These are phyloP conservation scores for Puma concolor DNA, from an alignment of 2,113 vertebrate species.

Conservation along the genomic window DNA sequence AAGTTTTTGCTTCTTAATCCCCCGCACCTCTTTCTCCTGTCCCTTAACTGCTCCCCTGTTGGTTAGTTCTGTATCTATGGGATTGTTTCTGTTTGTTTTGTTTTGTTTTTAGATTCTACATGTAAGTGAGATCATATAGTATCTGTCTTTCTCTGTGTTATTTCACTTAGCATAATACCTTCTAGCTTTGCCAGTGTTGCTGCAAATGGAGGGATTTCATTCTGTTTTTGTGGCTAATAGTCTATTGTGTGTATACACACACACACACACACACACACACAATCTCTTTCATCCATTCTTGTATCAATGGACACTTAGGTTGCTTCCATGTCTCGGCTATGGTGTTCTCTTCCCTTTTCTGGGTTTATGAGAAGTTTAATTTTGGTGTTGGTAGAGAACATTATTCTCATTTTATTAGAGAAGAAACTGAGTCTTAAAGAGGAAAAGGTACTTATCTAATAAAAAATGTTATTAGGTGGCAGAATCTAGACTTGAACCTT, in stretches of 20 bases:
- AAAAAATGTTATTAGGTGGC: neutral
- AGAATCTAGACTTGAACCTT: neutral
- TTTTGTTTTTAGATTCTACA: neutral
- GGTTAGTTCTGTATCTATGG: neutral
- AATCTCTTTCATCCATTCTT: neutral
- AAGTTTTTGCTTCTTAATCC: neutral
- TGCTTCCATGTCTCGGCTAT: neutral
- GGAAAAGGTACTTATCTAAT: neutral
- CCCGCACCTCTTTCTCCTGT: neutral
- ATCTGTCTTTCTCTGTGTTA: neutral
- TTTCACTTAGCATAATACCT: neutral
- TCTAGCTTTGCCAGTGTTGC: neutral
- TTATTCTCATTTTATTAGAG: slow-evolving; percentile 5
- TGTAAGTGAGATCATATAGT: neutral
- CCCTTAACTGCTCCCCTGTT: neutral
- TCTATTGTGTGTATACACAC: neutral
- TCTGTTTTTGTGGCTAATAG: neutral
- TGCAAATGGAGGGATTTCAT: neutral
- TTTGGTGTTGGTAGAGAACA: neutral
- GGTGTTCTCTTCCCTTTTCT: neutral
- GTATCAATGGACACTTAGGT: neutral
- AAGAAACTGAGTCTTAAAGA: neutral
- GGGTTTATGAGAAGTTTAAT: neutral
- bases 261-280: too few species aligned
- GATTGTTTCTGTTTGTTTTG: neutral